Conservation (phyloP, 2,888 invertebrate species). For the Troides aeacus region DNA sequence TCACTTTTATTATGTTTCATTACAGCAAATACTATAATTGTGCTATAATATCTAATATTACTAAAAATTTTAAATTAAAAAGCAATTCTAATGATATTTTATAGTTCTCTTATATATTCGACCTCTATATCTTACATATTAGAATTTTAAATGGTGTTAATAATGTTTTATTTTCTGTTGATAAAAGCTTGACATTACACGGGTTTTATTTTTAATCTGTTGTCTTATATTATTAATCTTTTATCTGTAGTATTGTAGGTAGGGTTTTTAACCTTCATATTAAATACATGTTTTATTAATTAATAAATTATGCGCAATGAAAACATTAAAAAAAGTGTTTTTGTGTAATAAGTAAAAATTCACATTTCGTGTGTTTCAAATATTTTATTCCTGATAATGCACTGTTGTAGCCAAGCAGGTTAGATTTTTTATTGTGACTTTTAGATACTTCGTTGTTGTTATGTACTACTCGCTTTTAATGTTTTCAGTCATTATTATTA, state of each 20-base stretch:
- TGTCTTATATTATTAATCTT: neutral
- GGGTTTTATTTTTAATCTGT: neutral
- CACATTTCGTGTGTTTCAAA: neutral
- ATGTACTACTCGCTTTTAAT: slow-evolving; percentile 31
- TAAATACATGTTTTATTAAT: slow-evolving; percentile 23
- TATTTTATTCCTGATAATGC: slow-evolving; percentile 31
- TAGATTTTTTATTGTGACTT: slow-evolving; percentile 39
- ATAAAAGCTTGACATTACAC: too few species aligned
- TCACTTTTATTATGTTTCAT: too few species aligned
- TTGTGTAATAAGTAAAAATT: slow-evolving; percentile 11
- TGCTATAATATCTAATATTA: too few species aligned
- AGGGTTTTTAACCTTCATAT: slow-evolving; percentile 25
- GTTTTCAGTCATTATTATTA: slow-evolving; percentile 39
- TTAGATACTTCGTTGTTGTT: slow-evolving; percentile 35
- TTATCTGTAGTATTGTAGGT: slow-evolving; percentile 22
- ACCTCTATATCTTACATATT: too few species aligned
- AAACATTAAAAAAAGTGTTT: slow-evolving; percentile 14
- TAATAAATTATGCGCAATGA: slow-evolving; percentile 14
- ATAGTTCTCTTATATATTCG: too few species aligned
- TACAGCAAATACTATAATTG: too few species aligned
- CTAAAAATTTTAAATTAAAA: too few species aligned
- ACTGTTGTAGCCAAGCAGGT: slow-evolving; percentile 34
- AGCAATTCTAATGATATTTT: too few species aligned
- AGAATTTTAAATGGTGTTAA: too few species aligned
- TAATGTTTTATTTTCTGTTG: too few species aligned